phyloP scores from a whole-genome alignment of 2,113 vertebrate species.

The Gambusia holbrooki region DNA sequence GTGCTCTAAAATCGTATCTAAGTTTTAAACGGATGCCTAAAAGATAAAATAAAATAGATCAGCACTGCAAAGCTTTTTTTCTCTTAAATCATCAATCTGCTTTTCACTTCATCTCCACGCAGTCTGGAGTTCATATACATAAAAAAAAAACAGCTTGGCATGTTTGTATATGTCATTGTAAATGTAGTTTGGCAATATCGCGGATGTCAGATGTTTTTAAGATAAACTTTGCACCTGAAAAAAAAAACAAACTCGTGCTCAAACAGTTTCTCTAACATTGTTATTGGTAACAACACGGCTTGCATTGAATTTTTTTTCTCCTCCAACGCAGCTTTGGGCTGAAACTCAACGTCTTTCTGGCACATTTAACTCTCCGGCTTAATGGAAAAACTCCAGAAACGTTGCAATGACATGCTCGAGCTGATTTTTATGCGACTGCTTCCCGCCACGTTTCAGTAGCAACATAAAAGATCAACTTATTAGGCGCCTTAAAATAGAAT shows the following conservation, averaged over 20 bases:
- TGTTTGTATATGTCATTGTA: constrained; percentile 14
- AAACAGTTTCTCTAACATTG: constrained; percentile 16
- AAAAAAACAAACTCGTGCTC: background rate
- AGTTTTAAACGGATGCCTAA: background rate
- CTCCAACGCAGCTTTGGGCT: background rate
- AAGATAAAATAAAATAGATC: background rate
- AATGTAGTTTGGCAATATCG: constrained; percentile 6
- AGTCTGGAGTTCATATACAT: background rate
- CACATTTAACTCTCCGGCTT: background rate
- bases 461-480: background rate
- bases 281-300: constrained; percentile 14
- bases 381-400: background rate
- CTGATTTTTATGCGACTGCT: background rate
- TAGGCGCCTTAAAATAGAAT: background rate
- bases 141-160: background rate
- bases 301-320: background rate
- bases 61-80: background rate
- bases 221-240: constrained; percentile 17
- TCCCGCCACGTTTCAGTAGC: background rate
- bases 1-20: background rate
- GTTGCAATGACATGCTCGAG: background rate
- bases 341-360: background rate
- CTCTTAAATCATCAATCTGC: background rate
- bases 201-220: background rate
- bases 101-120: background rate